These are phyloP conservation scores for Apis laboriosa DNA, from an alignment of 1,140 invertebrate genomes.

Conservation along the genomic window DNA sequence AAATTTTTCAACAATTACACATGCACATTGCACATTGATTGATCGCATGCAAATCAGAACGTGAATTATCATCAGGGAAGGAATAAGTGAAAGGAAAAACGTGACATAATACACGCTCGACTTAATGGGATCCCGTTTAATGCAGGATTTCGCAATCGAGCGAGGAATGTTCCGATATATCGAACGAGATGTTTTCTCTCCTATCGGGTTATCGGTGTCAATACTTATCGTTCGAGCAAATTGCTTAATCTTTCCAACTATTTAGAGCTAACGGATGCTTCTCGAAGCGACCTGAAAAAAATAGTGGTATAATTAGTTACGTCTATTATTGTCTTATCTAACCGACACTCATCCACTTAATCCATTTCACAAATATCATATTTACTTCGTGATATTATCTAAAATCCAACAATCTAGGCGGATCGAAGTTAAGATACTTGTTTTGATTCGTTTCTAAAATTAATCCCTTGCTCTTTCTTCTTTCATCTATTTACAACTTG, in stretches of 20 bases:
- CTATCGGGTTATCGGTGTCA: background rate
- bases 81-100: conserved; percentile 40
- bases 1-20: background rate
- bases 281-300: background rate
- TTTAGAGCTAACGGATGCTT: background rate
- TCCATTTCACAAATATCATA: background rate
- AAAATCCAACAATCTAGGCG: background rate
- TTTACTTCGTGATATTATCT: background rate
- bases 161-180: background rate
- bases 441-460: background rate
- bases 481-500: no score
- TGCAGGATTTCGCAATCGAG: background rate
- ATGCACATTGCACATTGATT: background rate
- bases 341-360: background rate
- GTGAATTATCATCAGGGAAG: background rate
- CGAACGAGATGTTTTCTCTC: background rate
- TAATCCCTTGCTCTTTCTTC: no score
- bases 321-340: background rate
- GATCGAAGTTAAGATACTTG: background rate
- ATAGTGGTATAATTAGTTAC: background rate
- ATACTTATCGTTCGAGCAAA: background rate
- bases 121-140: conserved; percentile 2
- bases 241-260: background rate
- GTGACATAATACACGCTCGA: background rate
- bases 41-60: background rate